phyloP scores from a whole-genome alignment of 2,797 vertebrate species.

The Chromobotia macracanthus region DNA sequence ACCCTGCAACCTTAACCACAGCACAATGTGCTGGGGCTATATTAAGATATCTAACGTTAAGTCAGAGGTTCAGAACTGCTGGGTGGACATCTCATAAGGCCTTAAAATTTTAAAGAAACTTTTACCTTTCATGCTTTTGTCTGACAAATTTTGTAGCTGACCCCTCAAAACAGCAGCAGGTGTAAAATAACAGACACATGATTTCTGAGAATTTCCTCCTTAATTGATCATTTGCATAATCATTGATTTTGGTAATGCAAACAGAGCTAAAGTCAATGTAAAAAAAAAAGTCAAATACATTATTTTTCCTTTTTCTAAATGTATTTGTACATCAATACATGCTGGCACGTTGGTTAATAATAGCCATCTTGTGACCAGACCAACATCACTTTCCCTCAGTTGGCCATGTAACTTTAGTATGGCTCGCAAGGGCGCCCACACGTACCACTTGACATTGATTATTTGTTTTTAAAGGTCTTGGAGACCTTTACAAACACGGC shows the following conservation, averaged over 20 bases:
- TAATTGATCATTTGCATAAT: not conserved
- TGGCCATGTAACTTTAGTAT: conserved; percentile 35
- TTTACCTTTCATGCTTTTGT: not conserved
- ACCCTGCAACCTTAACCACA: conserved; percentile 32
- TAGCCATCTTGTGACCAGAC: conserved; percentile 10
- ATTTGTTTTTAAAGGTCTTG: conserved; percentile 22
- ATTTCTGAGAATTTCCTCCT: not conserved
- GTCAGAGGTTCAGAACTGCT: not conserved
- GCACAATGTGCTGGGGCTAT: conserved; percentile 15
- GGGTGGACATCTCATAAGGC: not conserved
- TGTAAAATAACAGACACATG: not conserved
- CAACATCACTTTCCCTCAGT: conserved; percentile 31
- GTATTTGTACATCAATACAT: not conserved
- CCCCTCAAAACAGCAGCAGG: not conserved
- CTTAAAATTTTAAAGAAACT: not conserved
- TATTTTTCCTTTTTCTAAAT: not conserved
- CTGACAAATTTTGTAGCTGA: not conserved
- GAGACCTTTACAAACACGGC: conserved; percentile 40
- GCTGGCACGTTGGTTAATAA: not conserved
- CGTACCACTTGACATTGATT: conserved; percentile 46
- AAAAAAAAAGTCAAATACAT: not conserved
- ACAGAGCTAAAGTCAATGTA: not conserved
- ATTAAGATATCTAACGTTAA: conserved; percentile 3
- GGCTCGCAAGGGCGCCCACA: conserved; percentile 33
- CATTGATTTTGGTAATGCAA: not conserved